Evolutionary conservation across 2,888 invertebrate genomes (phyloP).

Genomic region (Toxonevra muliebris): DNA sequence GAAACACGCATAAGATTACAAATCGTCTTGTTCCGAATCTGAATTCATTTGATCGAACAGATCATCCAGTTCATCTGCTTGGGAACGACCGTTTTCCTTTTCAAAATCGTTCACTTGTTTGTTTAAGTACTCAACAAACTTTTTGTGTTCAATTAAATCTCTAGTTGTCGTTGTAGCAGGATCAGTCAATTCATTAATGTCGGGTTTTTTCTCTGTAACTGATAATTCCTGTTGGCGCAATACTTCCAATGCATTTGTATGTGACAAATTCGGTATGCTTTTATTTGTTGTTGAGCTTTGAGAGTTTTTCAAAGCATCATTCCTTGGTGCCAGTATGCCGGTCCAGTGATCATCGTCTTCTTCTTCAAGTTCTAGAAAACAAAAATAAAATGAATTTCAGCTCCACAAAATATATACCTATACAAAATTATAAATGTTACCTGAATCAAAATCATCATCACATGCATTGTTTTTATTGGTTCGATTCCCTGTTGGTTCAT

Average conservation of each 20-base stretch:
- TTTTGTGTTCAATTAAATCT: too few relatives aligned
- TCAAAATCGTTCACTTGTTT: slow-evolving; percentile 1
- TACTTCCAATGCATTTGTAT: too few relatives aligned
- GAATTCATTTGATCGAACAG: slow-evolving; percentile 48
- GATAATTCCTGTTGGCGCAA: too few relatives aligned
- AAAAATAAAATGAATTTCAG: background rate
- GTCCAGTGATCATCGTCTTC: slow-evolving; percentile 37
- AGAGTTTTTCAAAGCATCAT: too few relatives aligned
- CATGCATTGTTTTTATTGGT: slow-evolving; percentile 35
- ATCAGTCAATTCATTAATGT: background rate
- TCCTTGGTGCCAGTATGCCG: background rate
- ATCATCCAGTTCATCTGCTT: slow-evolving; percentile 44
- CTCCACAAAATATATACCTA: too few relatives aligned
- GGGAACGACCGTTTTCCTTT: slow-evolving; percentile 9
- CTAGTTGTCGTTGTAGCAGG: background rate
- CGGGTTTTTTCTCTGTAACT: background rate
- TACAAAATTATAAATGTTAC: background rate
- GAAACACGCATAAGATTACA: too few relatives aligned
- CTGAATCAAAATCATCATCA: slow-evolving; percentile 29
- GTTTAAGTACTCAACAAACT: too few relatives aligned
- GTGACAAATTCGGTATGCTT: too few relatives aligned
- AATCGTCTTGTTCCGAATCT: slow-evolving; percentile 45
- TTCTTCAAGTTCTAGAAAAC: slow-evolving; percentile 38
- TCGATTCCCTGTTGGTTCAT: slow-evolving; percentile 29
- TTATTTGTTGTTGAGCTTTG: too few relatives aligned